phyloP scores from a whole-genome alignment of 2,888 invertebrate species.

The Automeris io region DNA sequence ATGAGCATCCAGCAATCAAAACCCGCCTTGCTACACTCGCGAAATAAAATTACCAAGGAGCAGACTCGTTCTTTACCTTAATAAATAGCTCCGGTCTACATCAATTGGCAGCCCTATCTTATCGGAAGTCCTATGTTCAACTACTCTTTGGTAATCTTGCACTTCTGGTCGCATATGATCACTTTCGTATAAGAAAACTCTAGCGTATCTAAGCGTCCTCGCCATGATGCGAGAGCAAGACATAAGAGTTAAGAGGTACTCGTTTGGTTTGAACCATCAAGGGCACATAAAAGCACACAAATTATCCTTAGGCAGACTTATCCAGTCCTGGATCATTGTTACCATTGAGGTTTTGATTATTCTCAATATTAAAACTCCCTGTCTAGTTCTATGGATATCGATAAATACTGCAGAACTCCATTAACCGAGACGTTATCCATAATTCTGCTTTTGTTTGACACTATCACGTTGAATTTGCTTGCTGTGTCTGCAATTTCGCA shows the following conservation, averaged over 20 bases:
- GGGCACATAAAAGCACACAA: slow-evolving; percentile 6
- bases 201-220: slow-evolving; percentile 33
- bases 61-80: slow-evolving; percentile 52
- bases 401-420: too few species aligned
- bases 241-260: too few species aligned
- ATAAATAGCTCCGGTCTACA: slow-evolving; percentile 48
- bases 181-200: slow-evolving; percentile 13
- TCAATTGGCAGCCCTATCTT: slow-evolving; percentile 40
- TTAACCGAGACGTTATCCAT: too few species aligned
- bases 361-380: too few species aligned
- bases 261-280: slow-evolving; percentile 10
- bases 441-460: too few species aligned
- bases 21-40: slow-evolving; percentile 30
- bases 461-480: too few species aligned
- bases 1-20: slow-evolving; percentile 68
- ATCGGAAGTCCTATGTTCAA: slow-evolving; percentile 36
- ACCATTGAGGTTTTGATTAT: too few species aligned
- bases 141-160: slow-evolving; percentile 56
- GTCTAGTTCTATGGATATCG: too few species aligned
- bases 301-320: too few species aligned
- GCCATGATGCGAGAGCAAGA: too few species aligned
- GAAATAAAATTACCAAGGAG: slow-evolving; percentile 44
- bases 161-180: slow-evolving; percentile 20
- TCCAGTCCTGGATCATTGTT: too few species aligned
- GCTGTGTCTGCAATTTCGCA: too few species aligned